A percentile compares a stretch with the other conserved stretches of the same genome.
Evolutionary conservation across 1,140 invertebrate species (phyloP).

Genomic region (Limonius californicus): DNA sequence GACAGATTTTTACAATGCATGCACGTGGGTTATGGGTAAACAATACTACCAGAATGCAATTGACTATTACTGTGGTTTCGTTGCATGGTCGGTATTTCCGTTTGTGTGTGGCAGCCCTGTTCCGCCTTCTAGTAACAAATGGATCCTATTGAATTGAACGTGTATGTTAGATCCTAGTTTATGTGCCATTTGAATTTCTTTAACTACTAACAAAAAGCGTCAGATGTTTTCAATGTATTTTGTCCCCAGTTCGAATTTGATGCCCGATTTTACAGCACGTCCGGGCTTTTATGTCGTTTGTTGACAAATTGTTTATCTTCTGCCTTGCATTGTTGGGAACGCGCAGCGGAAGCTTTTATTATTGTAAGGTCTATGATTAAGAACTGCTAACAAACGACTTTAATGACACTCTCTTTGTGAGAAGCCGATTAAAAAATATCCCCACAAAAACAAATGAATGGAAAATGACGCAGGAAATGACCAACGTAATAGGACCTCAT

Average conservation of each 20-base stretch:
- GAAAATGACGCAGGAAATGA: no score
- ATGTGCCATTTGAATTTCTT: slow-evolving; percentile 3
- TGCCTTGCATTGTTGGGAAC: not conserved
- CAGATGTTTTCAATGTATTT: slow-evolving; percentile 5
- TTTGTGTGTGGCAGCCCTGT: not conserved
- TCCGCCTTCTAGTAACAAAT: slow-evolving; percentile 2
- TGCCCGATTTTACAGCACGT: not conserved
- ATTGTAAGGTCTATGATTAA: not conserved
- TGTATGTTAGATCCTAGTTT: slow-evolving; percentile 1
- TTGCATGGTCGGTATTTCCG: not conserved
- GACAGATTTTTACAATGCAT: slow-evolving; percentile 7
- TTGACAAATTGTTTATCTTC: slow-evolving; percentile 5
- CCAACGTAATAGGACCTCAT: no score
- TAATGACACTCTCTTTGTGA: not conserved
- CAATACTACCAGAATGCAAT: not conserved
- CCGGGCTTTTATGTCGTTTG: not conserved
- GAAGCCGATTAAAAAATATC: no score
- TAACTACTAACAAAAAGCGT: slow-evolving; percentile 3
- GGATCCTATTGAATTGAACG: not conserved
- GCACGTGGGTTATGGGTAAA: slow-evolving; percentile 10
- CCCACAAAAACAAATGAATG: no score
- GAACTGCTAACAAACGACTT: not conserved
- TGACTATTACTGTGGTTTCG: not conserved
- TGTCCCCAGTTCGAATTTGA: not conserved
- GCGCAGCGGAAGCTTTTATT: not conserved